Evolutionary conservation across 1,140 invertebrate species (phyloP), one percentile per base, ranked within the genome.

Genomic region (Holcopasites calliopsidis): DNA sequence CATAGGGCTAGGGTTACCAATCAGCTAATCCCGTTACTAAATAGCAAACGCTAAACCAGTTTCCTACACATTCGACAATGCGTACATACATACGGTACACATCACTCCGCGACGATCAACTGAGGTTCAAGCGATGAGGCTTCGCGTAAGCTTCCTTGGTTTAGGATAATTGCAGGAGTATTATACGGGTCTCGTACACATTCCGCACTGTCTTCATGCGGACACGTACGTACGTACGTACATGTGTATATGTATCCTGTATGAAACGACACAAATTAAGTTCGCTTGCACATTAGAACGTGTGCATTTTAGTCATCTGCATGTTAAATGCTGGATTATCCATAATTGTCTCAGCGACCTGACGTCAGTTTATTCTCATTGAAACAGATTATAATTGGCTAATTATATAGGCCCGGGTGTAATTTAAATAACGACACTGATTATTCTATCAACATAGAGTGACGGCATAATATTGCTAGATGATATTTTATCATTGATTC

Each of bases 401-500:
- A 57, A 57, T 57, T 57, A 31, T 35, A 33, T 21, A n/a, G 11
- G 11, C 21, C 18, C 35, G 7, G 28, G 28, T 6, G 28, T 3
- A 31, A 35, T 65, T 26, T 3, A 31, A 40, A 21, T 10, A 18
- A 35, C 18, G 11, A n/a, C 21, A 13, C 7, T n/a, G 21, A 68
- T 54, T 54, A 26, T 68, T 55, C 18, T 31, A 69, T 69, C 55
- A 69, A 3, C 31, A 49, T 2, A 28, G 31, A 33, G 44, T 11
- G 10, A 26, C 4, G 6, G 16, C 18, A n/a, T n/a, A n/a, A n/a
- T n/a, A n/a, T n/a, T n/a, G n/a, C n/a, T n/a, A n/a, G n/a, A n/a
- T n/a, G n/a, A n/a, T n/a, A n/a, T n/a, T n/a, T n/a, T n/a, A n/a
- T n/a, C n/a, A n/a, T n/a, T n/a, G n/a, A n/a, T n/a, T n/a, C n/a